These are phyloP conservation scores for Xestia sexstrigata DNA, from an alignment of 2,888 invertebrate species.

Conservation along the genomic window DNA sequence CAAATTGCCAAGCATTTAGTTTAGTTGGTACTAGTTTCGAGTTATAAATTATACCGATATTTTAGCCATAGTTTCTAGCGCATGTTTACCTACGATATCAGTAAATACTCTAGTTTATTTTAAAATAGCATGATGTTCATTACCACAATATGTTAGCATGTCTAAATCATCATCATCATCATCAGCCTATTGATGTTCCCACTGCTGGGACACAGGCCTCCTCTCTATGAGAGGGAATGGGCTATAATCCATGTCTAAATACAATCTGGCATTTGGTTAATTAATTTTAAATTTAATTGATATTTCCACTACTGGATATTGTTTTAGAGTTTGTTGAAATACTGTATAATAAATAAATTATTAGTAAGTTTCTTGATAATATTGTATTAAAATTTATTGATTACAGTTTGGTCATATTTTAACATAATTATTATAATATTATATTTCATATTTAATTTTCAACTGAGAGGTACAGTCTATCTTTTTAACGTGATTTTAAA, in stretches of 20 bases:
- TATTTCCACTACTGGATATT: slow-evolving; percentile 56
- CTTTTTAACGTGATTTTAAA: not conserved
- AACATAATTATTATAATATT: too few species aligned
- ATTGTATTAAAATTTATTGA: not conserved
- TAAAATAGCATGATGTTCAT: slow-evolving; percentile 41
- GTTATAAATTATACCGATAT: not conserved
- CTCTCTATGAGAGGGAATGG: too few species aligned
- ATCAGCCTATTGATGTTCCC: too few species aligned
- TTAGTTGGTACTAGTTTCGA: not conserved
- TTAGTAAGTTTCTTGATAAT: not conserved
- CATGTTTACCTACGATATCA: slow-evolving; percentile 25
- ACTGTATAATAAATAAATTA: slow-evolving; percentile 1
- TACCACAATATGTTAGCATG: slow-evolving; percentile 38
- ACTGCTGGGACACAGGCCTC: too few species aligned
- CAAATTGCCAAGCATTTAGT: slow-evolving; percentile 24
- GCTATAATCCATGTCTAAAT: slow-evolving; percentile 42
- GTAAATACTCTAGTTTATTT: not conserved
- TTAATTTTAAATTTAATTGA: not conserved
- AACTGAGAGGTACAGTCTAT: too few species aligned
- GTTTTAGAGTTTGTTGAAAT: slow-evolving; percentile 10
- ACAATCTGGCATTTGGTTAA: not conserved
- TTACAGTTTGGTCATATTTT: slow-evolving; percentile 45
- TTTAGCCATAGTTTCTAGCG: not conserved
- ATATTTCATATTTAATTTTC: too few species aligned
- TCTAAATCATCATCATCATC: too few species aligned